Conservation (phyloP, 2,113 vertebrate genomes). For the Proteles cristata region DNA sequence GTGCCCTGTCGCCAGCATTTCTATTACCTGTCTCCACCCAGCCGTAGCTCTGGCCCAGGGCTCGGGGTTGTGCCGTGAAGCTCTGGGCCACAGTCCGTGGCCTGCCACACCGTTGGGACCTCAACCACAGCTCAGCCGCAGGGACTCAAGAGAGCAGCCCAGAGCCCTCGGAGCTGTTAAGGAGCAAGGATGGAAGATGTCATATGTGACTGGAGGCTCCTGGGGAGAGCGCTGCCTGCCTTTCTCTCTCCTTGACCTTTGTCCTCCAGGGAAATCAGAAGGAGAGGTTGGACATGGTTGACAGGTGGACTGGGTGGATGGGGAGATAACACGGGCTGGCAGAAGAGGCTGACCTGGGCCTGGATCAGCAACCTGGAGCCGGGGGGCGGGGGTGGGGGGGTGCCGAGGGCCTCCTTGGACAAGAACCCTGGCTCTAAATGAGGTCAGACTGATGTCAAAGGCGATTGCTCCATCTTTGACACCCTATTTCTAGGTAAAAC, state of each 20-base stretch:
- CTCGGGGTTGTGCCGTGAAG: not conserved
- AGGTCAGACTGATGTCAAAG: not conserved
- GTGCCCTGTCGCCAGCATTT: not conserved
- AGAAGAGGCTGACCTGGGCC: not conserved
- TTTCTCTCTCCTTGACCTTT: not conserved
- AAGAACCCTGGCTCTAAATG: not conserved
- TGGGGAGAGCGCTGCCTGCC: rapidly evolving
- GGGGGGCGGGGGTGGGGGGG: too few relatives aligned
- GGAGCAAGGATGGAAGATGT: not conserved
- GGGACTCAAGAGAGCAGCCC: not conserved
- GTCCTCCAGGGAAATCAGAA: not conserved
- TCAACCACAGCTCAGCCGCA: rapidly evolving
- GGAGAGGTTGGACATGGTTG: not conserved
- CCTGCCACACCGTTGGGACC: rapidly evolving
- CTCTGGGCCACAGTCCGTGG: not conserved
- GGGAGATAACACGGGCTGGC: not conserved
- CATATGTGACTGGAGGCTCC: too few relatives aligned
- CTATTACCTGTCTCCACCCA: too few relatives aligned
- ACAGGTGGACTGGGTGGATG: too few relatives aligned
- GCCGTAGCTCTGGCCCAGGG: not conserved
- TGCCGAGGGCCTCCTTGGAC: not conserved
- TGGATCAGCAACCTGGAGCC: not conserved
- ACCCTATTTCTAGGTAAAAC: not conserved
- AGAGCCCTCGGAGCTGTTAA: rapidly evolving
- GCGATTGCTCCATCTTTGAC: not conserved